Conservation (phyloP, 2,113 vertebrate genomes). For the Leptodactylus fuscus region DNA sequence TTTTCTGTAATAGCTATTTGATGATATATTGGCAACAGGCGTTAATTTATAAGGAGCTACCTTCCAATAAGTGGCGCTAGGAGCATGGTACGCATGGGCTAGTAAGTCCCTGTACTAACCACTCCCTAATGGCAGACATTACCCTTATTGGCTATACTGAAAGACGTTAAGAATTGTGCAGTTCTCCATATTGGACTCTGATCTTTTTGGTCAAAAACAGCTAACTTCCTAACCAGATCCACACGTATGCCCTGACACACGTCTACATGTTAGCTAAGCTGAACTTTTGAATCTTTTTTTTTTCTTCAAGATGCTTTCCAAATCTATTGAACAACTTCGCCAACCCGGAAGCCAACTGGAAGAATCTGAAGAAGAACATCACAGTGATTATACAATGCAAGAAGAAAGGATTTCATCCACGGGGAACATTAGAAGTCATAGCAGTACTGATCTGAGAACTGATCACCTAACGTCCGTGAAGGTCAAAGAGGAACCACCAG, state of each 20-base stretch:
- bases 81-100: too few species aligned
- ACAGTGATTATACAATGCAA: slow-evolving; percentile 83
- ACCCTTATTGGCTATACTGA: too few species aligned
- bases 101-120: too few species aligned
- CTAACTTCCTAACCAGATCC: too few species aligned
- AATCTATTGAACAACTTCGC: slow-evolving; percentile 96
- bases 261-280: background rate
- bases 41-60: too few species aligned
- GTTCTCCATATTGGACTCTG: too few species aligned
- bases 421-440: slow-evolving; percentile 82
- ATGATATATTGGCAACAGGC: too few species aligned
- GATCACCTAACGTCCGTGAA: slow-evolving; percentile 85
- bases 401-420: slow-evolving; percentile 84
- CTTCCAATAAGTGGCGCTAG: too few species aligned
- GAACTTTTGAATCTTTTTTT: background rate
- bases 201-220: too few species aligned
- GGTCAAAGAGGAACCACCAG: slow-evolving; percentile 92
- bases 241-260: rapidly evolving
- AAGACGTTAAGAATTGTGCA: too few species aligned
- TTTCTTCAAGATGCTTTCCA: slow-evolving; percentile 91
- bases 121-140: too few species aligned
- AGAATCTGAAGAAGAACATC: slow-evolving; percentile 92
- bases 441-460: slow-evolving; percentile 76
- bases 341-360: slow-evolving; percentile 90
- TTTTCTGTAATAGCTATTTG: too few species aligned